phyloP scores from a whole-genome alignment of 2,888 invertebrate species.

The Marronus borbonicus region DNA sequence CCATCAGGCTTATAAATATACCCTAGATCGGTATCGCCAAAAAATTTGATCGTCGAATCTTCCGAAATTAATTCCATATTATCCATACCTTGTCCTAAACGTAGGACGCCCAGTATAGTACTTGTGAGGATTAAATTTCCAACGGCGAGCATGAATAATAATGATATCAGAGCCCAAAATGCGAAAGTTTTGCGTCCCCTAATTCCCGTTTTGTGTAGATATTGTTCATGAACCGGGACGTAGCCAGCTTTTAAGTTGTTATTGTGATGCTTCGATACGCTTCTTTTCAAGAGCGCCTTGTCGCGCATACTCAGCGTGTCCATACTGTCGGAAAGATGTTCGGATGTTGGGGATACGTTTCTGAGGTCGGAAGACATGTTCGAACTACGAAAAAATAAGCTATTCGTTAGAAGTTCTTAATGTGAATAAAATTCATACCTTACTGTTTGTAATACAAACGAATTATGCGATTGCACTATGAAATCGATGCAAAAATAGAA shows the following conservation, averaged over 20 bases:
- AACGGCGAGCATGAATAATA: constrained; percentile 81
- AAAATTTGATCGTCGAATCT: constrained; percentile 83
- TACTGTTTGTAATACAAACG: background rate
- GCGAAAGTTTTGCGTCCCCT: constrained; percentile 78
- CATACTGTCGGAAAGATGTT: constrained; percentile 66
- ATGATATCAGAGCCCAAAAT: constrained; percentile 84
- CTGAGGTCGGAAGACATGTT: constrained; percentile 57
- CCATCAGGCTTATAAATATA: constrained; percentile 84
- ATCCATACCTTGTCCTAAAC: constrained; percentile 88
- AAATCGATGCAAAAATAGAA: constrained; percentile 35
- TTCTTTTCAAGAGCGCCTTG: constrained; percentile 63
- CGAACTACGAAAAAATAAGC: constrained; percentile 27
- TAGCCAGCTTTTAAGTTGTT: constrained; percentile 67
- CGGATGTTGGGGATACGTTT: constrained; percentile 64
- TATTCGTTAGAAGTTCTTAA: background rate
- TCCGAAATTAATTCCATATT: constrained; percentile 87
- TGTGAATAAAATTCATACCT: constrained; percentile 6
- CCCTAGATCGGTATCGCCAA: constrained; percentile 84
- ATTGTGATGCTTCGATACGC: constrained; percentile 63
- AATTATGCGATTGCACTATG: background rate
- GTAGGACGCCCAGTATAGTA: constrained; percentile 85
- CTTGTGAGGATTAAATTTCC: constrained; percentile 87
- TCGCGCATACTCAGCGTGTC: constrained; percentile 64
- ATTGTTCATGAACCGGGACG: constrained; percentile 65
- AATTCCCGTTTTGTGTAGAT: constrained; percentile 65